Evolutionary conservation across 2,888 invertebrate species (phyloP), one percentile per base, ranked within the genome.

Genomic region (Gari tellinella): DNA sequence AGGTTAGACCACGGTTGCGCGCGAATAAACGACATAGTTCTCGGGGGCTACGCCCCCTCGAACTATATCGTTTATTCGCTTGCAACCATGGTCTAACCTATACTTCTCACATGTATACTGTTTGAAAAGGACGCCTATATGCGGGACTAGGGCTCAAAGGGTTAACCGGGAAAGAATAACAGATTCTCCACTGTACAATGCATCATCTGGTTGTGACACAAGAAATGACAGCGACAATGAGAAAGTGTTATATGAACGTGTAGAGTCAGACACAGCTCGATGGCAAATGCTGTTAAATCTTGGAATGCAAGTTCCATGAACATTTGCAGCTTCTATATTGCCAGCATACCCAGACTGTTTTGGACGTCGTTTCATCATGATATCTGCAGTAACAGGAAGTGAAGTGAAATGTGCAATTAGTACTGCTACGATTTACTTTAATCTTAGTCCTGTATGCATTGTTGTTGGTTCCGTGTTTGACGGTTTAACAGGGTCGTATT

Each of bases 301-400:
- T 2, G 65, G 66, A 5, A n/a, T 37, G 1, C 55, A 60, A 23
- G 31, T 81, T 12, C 78, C 75, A 1, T 48, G 46, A 0, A 25
- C 69, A 10, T 17, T 81, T 26, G 41, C 57, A 14, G 38, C 46
- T 8, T 12, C 56, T 2, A 40, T 78, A 7, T 25, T 78, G 2
- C 72, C 78, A 12, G 69, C 82, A 2, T 74, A 66, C 37, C 79
- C 85, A 10, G 80, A 76, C 51, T 38, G 41, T 4, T 17, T 81
- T 12, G 82, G 83, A 3, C 65, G 85, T 0, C 74, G 69, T 46
- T 63, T 80, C 21, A 40, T 84, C 19, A 63, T 83, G 45, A 53
- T 83, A 0, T 15, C 72, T 1, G 72, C 63, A 3, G 57, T 67
- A 5, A 45, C 61, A 0, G 77, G 82, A 3, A 64, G 56, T 21